Conservation (phyloP, 2,888 invertebrate genomes). For the Epinotia demarniana region DNA sequence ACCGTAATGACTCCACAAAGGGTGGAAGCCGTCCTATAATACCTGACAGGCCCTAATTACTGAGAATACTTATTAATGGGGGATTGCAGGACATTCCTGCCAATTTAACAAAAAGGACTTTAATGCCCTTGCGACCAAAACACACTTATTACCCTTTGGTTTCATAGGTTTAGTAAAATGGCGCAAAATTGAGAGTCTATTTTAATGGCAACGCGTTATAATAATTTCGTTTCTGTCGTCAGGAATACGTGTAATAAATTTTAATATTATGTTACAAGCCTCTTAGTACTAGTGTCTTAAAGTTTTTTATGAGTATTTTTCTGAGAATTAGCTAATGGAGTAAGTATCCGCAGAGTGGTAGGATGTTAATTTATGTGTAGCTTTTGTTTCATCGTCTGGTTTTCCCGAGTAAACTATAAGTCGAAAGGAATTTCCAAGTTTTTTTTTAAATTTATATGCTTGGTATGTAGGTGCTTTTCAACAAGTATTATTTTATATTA, state of each 20-base stretch:
- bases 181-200: slow-evolving; percentile 27
- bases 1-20: slow-evolving; percentile 27
- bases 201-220: slow-evolving; percentile 13
- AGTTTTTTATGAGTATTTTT: neutral
- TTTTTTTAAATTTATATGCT: too few relatives aligned
- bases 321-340: neutral
- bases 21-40: slow-evolving; percentile 28
- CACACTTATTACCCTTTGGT: neutral
- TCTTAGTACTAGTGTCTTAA: neutral
- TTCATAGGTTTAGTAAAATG: slow-evolving; percentile 15
- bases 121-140: neutral
- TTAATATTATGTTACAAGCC: slow-evolving; percentile 1
- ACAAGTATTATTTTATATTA: too few relatives aligned
- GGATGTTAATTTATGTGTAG: neutral
- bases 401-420: neutral
- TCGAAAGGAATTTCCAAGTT: too few relatives aligned
- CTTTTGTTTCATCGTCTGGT: neutral
- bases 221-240: slow-evolving; percentile 23
- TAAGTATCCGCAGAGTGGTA: neutral
- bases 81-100: slow-evolving; percentile 17
- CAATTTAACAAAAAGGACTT: neutral
- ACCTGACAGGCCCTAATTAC: slow-evolving; percentile 35
- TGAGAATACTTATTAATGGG: slow-evolving; percentile 34
- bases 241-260: neutral
- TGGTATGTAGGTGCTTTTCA: too few relatives aligned